Percentiles rank a stretch among this genome's conserved stretches.
Evolutionary conservation across 2,888 invertebrate species (phyloP).

Genomic region (Blastobasis lacticolella): DNA sequence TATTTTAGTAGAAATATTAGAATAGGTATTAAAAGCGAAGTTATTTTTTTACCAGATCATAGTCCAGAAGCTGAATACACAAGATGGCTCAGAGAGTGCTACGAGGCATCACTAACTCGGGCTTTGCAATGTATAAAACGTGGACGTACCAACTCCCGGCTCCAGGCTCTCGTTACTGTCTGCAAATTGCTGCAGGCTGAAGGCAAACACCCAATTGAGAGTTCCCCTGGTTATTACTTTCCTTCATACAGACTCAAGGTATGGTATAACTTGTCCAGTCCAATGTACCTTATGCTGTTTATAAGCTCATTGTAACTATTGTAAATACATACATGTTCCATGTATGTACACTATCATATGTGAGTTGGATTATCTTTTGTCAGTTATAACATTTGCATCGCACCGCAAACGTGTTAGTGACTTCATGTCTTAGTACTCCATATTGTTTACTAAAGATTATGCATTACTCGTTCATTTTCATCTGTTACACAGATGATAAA

Average conservation of each 20-base stretch:
- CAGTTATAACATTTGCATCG: too few species aligned
- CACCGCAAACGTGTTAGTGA: too few species aligned
- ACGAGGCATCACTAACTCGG: constrained; percentile 77
- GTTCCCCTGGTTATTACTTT: constrained; percentile 72
- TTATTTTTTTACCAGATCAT: constrained; percentile 25
- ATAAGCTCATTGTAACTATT: too few species aligned
- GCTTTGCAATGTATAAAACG: constrained; percentile 74
- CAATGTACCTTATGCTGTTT: too few species aligned
- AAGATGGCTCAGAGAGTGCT: constrained; percentile 81
- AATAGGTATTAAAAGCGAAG: neutral
- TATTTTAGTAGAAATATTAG: too few species aligned
- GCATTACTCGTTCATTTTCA: too few species aligned
- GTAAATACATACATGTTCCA: too few species aligned
- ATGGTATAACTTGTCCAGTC: constrained; percentile 8
- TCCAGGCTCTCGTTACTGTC: constrained; percentile 80
- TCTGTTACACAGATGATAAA: too few species aligned
- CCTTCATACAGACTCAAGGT: constrained; percentile 79
- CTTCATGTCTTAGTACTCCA: too few species aligned
- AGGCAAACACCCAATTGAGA: constrained; percentile 78
- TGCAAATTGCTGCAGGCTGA: constrained; percentile 84
- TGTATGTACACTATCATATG: too few species aligned
- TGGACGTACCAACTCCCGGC: constrained; percentile 63
- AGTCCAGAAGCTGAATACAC: constrained; percentile 77
- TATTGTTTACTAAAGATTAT: too few species aligned
- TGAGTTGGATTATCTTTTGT: too few species aligned